Conservation (phyloP, 1,140 invertebrate species). For the Rhysida immarginata region DNA sequence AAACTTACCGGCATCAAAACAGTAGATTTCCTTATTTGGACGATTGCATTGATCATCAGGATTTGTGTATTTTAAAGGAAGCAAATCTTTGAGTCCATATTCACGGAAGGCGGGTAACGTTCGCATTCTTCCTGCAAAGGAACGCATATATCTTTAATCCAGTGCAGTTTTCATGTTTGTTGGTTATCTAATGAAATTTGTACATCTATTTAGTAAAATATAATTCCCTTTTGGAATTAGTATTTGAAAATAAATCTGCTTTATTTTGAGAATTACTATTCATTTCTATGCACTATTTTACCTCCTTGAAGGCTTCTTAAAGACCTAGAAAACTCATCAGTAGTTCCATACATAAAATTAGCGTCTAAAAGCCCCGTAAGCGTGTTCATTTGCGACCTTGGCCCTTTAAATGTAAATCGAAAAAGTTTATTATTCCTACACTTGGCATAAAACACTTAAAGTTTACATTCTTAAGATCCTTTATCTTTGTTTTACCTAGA, state of each 20-base stretch:
- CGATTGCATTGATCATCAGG: slow-evolving; percentile 85
- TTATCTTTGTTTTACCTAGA: slow-evolving; percentile 27
- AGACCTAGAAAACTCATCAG: slow-evolving; percentile 28
- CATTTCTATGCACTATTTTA: slow-evolving; percentile 4
- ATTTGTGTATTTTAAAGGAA: slow-evolving; percentile 75
- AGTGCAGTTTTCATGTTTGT: background rate
- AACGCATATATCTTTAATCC: background rate
- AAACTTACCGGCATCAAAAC: slow-evolving; percentile 53
- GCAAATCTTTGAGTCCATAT: slow-evolving; percentile 70
- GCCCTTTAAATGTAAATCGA: slow-evolving; percentile 26
- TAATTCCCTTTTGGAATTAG: background rate
- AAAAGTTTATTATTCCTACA: background rate
- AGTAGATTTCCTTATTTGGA: slow-evolving; percentile 54
- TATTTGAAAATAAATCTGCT: background rate
- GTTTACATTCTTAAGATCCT: too few species aligned
- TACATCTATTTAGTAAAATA: background rate
- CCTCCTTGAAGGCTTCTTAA: slow-evolving; percentile 35
- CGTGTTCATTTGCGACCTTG: slow-evolving; percentile 32
- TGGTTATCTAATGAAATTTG: background rate
- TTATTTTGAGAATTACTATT: background rate
- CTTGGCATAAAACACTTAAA: background rate
- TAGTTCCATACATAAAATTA: slow-evolving; percentile 38
- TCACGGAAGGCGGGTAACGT: slow-evolving; percentile 55
- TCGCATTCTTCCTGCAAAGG: background rate
- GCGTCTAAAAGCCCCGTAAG: slow-evolving; percentile 37